Evolutionary conservation across 2,797 vertebrate genomes (phyloP).

Genomic region (Choloepus didactylus): DNA sequence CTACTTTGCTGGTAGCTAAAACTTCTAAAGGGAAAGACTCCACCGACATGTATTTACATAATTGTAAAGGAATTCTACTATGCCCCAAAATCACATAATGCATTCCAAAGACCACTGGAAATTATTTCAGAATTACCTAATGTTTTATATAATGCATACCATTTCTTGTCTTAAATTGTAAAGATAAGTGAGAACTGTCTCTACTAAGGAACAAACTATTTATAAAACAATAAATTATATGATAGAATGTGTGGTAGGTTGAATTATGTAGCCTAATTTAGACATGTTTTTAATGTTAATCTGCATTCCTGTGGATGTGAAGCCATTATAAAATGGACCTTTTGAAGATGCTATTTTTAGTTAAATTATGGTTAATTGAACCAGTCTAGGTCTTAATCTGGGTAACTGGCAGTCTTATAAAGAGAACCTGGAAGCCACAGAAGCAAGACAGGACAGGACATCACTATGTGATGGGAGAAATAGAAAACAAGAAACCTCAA

Average conservation of each 20-base stretch:
- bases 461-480: no score
- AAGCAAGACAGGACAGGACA: no score
- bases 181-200: conserved; percentile 15
- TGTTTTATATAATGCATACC: background rate
- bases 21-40: background rate
- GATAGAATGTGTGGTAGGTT: background rate
- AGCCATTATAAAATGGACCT: no score
- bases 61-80: background rate
- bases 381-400: no score
- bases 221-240: conserved; percentile 20
- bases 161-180: background rate
- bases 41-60: background rate
- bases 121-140: conserved; percentile 55
- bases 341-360: no score
- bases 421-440: no score
- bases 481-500: no score
- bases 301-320: no score
- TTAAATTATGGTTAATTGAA: no score
- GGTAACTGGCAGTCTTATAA: no score
- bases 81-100: background rate
- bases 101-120: conserved; percentile 25
- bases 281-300: no score
- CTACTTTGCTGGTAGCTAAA: background rate
- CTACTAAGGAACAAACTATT: background rate
- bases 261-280: no score